These are phyloP conservation scores for Aptenodytes patagonicus DNA, from an alignment of 2,113 vertebrate genomes.

Conservation along the genomic window DNA sequence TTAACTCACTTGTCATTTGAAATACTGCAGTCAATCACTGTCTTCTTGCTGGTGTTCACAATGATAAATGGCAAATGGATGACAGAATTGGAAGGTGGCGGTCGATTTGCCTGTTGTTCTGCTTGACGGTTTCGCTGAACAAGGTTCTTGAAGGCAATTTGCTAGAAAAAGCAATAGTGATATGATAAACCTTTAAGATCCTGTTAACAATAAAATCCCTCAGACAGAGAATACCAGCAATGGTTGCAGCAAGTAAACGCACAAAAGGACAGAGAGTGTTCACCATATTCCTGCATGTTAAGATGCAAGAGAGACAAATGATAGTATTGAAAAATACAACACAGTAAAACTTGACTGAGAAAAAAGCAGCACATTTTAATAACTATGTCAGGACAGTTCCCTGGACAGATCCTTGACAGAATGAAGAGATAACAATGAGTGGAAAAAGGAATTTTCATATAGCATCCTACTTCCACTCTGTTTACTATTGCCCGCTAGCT, in stretches of 20 bases:
- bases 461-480: not conserved
- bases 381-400: not conserved
- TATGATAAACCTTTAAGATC: not conserved
- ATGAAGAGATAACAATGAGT: rapidly evolving
- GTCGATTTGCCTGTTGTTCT: conserved; percentile 89
- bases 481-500: not conserved
- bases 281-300: not conserved
- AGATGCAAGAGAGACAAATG: not conserved
- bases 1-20: conserved; percentile 95
- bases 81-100: conserved; percentile 93
- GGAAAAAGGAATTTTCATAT: not conserved
- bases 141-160: conserved; percentile 99
- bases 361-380: rapidly evolving
- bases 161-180: conserved; percentile 72
- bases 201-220: not conserved
- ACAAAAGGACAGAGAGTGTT: not conserved
- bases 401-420: not conserved
- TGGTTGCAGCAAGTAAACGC: not conserved
- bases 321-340: not conserved
- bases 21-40: conserved; percentile 99
- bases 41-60: conserved; percentile 99
- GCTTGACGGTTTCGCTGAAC: conserved; percentile 93
- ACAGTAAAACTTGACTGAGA: not conserved
- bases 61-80: conserved; percentile 98
- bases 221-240: not conserved